A percentile compares a stretch with the other conserved stretches of the same genome.
Conservation (phyloP, 2,888 invertebrate genomes). For the Coelogynopora nodosa region DNA sequence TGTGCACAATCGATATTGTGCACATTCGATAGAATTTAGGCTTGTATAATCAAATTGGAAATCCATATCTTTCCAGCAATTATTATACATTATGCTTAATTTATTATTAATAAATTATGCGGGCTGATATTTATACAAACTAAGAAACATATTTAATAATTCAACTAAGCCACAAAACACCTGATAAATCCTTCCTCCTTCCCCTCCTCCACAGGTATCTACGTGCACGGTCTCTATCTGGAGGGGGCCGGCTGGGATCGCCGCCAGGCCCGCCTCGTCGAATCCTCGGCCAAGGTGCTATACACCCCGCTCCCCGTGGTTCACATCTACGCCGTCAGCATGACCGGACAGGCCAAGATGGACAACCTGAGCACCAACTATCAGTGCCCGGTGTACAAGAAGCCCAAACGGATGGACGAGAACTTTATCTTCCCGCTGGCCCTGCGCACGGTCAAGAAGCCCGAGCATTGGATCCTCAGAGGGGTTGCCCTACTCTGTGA, state of each 20-base stretch:
- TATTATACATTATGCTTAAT: not conserved
- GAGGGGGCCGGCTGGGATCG: constrained; percentile 87
- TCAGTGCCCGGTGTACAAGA: constrained; percentile 84
- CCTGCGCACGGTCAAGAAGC: constrained; percentile 71
- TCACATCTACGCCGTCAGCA: constrained; percentile 73
- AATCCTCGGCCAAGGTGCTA: constrained; percentile 77
- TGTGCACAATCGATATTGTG: too few relatives aligned
- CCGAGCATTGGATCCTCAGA: constrained; percentile 87
- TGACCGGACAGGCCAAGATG: not conserved
- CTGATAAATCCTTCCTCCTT: not conserved
- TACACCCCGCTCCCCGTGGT: constrained; percentile 76
- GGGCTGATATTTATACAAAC: too few relatives aligned
- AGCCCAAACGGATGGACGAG: constrained; percentile 75
- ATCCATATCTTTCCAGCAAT: not conserved
- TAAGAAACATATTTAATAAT: too few relatives aligned
- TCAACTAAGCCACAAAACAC: too few relatives aligned
- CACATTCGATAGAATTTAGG: too few relatives aligned
- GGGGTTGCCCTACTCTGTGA: constrained; percentile 93
- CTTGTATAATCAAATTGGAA: too few relatives aligned
- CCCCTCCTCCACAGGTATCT: constrained; percentile 66
- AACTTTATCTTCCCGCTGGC: constrained; percentile 69
- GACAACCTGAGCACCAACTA: constrained; percentile 67
- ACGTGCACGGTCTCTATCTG: constrained; percentile 75
- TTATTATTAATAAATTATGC: too few relatives aligned
- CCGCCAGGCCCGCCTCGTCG: constrained; percentile 70